phyloP scores from a whole-genome alignment of 1,140 invertebrate genomes.

The Drosophila serrata region DNA sequence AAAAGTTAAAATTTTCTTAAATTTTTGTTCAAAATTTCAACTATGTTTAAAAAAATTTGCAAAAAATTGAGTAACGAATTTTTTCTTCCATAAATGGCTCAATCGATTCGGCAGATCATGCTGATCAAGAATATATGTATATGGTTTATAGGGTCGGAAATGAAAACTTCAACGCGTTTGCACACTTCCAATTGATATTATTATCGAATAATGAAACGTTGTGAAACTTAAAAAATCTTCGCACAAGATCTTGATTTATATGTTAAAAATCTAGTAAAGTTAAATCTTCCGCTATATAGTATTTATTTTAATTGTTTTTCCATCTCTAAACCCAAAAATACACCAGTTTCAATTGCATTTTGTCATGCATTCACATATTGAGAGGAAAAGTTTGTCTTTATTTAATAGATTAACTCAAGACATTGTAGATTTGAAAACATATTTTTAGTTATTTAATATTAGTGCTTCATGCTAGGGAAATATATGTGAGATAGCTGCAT shows the following conservation, averaged over 20 bases:
- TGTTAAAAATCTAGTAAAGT: not conserved
- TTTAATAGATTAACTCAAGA: slow-evolving; percentile 36
- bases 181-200: too few relatives aligned
- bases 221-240: not conserved
- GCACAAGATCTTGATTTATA: not conserved
- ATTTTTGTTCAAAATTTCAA: too few relatives aligned
- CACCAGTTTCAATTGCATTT: slow-evolving; percentile 55
- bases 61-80: too few relatives aligned
- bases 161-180: too few relatives aligned
- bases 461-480: slow-evolving; percentile 74
- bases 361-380: slow-evolving; percentile 59
- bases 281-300: not conserved
- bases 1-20: too few relatives aligned
- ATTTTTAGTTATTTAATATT: slow-evolving; percentile 38
- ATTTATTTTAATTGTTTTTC: not conserved
- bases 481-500: slow-evolving; percentile 26
- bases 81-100: too few relatives aligned
- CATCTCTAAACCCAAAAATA: slow-evolving; percentile 2
- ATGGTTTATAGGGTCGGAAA: too few relatives aligned
- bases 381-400: slow-evolving; percentile 62
- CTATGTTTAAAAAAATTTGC: too few relatives aligned
- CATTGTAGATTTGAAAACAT: slow-evolving; percentile 21
- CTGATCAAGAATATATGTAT: too few relatives aligned
- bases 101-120: too few relatives aligned
- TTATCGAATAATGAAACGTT: too few relatives aligned